Conservation (phyloP, 2,888 invertebrate genomes). For the Pyrgus malvae region DNA sequence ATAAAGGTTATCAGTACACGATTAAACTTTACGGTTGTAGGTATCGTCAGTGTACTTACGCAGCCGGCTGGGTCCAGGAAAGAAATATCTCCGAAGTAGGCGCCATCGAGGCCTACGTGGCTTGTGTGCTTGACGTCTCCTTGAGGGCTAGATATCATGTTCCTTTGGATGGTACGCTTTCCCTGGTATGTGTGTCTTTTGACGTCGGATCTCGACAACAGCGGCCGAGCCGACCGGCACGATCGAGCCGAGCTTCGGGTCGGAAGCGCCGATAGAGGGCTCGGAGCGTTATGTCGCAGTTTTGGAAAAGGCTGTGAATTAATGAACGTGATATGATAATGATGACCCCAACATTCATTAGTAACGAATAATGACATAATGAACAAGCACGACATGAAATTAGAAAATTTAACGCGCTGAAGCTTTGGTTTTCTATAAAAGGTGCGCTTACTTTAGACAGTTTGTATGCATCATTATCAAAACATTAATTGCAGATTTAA, state of each 20-base stretch:
- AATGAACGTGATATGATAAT: conserved; percentile 19
- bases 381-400: no score
- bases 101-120: conserved; percentile 98
- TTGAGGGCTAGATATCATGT: conserved; percentile 98
- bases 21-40: background rate
- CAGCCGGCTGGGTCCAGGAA: conserved; percentile 74
- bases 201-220: conserved; percentile 76
- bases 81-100: conserved; percentile 96
- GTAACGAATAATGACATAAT: conserved; percentile 6
- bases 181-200: conserved; percentile 74
- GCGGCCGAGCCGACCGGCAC: conserved; percentile 56
- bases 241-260: conserved; percentile 46
- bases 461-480: no score
- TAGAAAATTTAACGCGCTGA: no score
- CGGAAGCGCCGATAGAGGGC: conserved; percentile 60
- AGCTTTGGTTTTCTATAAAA: no score
- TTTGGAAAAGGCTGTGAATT: conserved; percentile 36
- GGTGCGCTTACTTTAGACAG: no score
- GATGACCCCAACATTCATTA: conserved; percentile 10
- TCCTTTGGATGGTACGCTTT: conserved; percentile 88
- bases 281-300: conserved; percentile 36
- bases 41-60: conserved; percentile 49
- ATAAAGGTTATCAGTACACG: background rate
- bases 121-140: conserved; percentile 97
- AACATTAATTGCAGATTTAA: no score